Conservation (phyloP, 2,888 invertebrate species). For the Synanthedon formicaeformis region DNA sequence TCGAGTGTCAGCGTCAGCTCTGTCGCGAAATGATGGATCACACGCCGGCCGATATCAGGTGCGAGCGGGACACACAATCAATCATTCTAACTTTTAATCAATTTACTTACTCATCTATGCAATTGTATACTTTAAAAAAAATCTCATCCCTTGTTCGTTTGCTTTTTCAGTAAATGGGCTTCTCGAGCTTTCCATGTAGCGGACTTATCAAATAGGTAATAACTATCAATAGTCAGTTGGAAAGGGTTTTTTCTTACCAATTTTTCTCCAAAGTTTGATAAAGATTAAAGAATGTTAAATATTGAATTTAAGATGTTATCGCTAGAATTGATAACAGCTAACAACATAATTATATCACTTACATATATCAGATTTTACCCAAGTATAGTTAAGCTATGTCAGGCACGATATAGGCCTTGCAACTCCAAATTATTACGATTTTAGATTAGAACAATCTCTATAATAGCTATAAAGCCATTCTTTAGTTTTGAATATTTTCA, state of each 20-base stretch:
- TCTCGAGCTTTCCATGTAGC: neutral
- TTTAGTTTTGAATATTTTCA: constrained; percentile 1
- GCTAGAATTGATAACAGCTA: too few species aligned
- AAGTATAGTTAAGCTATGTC: constrained; percentile 4
- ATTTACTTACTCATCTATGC: constrained; percentile 41
- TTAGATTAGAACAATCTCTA: too few species aligned
- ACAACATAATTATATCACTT: too few species aligned
- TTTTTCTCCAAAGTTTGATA: too few species aligned
- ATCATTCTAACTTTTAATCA: constrained; percentile 55
- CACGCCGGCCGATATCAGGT: constrained; percentile 26
- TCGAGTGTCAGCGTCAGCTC: neutral
- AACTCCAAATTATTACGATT: too few species aligned
- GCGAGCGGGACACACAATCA: constrained; percentile 32
- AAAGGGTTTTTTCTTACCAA: neutral
- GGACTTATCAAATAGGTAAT: neutral
- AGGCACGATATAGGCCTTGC: constrained; percentile 5
- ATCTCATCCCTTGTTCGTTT: neutral
- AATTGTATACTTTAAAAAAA: constrained; percentile 22
- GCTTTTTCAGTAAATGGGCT: neutral
- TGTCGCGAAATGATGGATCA: constrained; percentile 9
- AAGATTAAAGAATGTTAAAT: too few species aligned
- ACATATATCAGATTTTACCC: too few species aligned
- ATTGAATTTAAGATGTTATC: too few species aligned
- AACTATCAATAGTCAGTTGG: neutral
- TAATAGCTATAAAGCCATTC: too few species aligned